phyloP scores from a whole-genome alignment of 2,113 vertebrate genomes.

The Gobio gobio region DNA sequence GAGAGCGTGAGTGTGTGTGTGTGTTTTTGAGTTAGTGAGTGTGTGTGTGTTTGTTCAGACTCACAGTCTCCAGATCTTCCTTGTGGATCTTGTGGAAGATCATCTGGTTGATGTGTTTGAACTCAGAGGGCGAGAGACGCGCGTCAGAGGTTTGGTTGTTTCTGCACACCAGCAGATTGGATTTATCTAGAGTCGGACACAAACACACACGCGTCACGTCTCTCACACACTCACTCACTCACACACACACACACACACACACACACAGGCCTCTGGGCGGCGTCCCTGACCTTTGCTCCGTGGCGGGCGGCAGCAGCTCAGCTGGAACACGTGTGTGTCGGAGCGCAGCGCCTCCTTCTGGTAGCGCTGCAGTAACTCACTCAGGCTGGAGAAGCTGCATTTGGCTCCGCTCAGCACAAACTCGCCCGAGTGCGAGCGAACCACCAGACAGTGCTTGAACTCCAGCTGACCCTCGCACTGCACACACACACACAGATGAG shows the following conservation, averaged over 20 bases:
- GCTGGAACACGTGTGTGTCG: constrained; percentile 94
- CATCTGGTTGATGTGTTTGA: constrained; percentile 94
- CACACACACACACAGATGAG: constrained; percentile 30
- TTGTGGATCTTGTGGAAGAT: constrained; percentile 98
- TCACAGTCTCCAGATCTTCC: constrained; percentile 91
- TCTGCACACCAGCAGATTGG: constrained; percentile 92
- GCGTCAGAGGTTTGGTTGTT: constrained; percentile 83
- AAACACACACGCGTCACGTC: background rate
- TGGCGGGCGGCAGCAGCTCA: constrained; percentile 91
- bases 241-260: constrained; percentile 2
- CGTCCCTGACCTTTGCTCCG: constrained; percentile 82
- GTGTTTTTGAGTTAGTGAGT: too few relatives aligned
- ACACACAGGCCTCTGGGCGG: too few relatives aligned
- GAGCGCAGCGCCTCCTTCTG: constrained; percentile 96
- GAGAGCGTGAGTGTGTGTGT: too few relatives aligned
- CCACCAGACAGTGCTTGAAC: constrained; percentile 94
- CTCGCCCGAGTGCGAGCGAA: constrained; percentile 84
- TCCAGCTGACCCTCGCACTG: constrained; percentile 82
- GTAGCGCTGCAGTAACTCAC: constrained; percentile 93
- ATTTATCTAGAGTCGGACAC: constrained; percentile 83
- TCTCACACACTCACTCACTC: background rate
- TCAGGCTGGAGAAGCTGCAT: constrained; percentile 86
- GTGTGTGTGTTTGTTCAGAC: constrained; percentile 53
- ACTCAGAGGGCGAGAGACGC: constrained; percentile 79
- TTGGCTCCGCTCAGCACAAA: constrained; percentile 90